Evolutionary conservation across 2,113 vertebrate genomes (phyloP).

Genomic region (Procapra przewalskii): DNA sequence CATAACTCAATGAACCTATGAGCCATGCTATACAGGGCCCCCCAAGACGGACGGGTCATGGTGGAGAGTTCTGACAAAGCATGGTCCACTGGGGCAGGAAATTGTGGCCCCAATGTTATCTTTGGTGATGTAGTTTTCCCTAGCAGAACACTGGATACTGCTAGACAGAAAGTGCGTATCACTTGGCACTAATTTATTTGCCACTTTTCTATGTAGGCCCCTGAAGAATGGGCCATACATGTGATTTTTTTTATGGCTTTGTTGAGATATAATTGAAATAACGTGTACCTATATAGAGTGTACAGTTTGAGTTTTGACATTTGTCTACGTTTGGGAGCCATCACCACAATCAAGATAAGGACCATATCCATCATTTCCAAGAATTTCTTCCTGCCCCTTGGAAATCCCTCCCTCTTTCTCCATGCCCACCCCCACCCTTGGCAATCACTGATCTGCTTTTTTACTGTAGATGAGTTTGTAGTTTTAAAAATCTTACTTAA

Average conservation of each 20-base stretch:
- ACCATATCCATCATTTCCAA: not conserved
- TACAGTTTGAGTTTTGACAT: not conserved
- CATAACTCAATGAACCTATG: not conserved
- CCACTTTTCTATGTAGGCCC: not conserved
- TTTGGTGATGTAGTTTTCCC: not conserved
- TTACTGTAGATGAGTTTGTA: not conserved
- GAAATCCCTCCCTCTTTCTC: not conserved
- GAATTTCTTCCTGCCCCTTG: not conserved
- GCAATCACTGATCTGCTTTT: not conserved
- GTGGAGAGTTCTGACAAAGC: not conserved
- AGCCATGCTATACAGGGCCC: not conserved
- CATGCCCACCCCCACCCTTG: no score
- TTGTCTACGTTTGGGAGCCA: not conserved
- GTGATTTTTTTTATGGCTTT: not conserved
- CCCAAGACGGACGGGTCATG: fast-evolving
- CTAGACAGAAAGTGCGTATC: not conserved
- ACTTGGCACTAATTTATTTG: not conserved
- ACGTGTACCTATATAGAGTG: not conserved
- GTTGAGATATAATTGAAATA: not conserved
- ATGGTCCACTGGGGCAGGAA: not conserved
- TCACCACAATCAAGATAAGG: not conserved
- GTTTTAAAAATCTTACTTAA: not conserved
- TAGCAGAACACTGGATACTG: not conserved
- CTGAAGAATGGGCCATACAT: not conserved
- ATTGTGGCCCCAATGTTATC: not conserved